Percentiles rank a stretch among this genome's conserved stretches.
Evolutionary conservation across 2,113 vertebrate species (phyloP).

Genomic region (Oryzias woworae): DNA sequence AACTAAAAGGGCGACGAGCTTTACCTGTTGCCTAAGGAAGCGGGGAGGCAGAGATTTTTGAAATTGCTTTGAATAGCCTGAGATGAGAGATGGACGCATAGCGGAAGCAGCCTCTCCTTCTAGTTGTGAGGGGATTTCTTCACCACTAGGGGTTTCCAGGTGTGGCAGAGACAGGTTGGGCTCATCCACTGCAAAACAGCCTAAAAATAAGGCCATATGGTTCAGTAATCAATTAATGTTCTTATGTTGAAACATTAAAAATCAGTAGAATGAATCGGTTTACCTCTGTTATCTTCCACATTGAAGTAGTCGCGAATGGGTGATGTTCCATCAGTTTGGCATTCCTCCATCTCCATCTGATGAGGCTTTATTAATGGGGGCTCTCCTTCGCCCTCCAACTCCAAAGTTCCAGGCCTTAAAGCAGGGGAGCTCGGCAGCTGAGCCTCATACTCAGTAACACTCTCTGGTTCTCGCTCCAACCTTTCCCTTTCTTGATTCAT

Average conservation of each 20-base stretch:
- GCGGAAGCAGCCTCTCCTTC: constrained; percentile 87
- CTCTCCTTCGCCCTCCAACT: constrained; percentile 62
- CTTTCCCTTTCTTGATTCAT: constrained; percentile 42
- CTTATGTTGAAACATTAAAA: too few relatives aligned
- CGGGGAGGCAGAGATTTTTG: constrained; percentile 96
- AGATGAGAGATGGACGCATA: constrained; percentile 87
- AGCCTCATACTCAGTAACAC: constrained; percentile 58
- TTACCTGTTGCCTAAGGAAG: constrained; percentile 96
- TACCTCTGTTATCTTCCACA: constrained; percentile 73
- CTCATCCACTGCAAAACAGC: constrained; percentile 66
- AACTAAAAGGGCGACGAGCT: background rate
- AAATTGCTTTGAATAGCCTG: constrained; percentile 98
- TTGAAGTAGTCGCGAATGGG: constrained; percentile 78
- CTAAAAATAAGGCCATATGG: background rate
- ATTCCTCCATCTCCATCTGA: constrained; percentile 65
- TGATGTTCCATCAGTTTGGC: constrained; percentile 71
- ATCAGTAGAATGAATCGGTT: background rate
- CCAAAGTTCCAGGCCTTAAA: constrained; percentile 58
- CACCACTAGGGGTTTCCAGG: constrained; percentile 65
- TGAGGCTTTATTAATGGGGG: constrained; percentile 59
- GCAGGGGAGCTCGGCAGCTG: constrained; percentile 65
- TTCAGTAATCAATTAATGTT: too few relatives aligned
- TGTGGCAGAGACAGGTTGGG: constrained; percentile 64
- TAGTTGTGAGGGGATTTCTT: constrained; percentile 76
- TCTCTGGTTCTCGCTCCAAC: constrained; percentile 36